Evolutionary conservation across 1,140 invertebrate genomes (phyloP).

Genomic region (Penaeus japonicus): DNA sequence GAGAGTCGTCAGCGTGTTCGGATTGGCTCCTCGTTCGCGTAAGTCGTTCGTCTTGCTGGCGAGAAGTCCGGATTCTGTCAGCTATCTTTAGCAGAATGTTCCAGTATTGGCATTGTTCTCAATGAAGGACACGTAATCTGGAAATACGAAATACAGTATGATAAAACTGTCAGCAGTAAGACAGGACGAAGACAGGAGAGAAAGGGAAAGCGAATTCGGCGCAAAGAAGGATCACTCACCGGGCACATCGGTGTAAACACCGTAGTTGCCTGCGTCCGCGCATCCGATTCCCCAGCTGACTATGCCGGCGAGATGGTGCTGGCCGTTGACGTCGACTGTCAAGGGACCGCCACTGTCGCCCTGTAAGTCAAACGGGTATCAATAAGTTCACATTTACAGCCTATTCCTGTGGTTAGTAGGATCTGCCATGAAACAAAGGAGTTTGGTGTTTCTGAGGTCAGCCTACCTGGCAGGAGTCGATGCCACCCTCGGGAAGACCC

Average conservation of each 20-base stretch:
- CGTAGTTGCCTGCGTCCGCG: constrained; percentile 63
- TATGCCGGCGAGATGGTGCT: constrained; percentile 64
- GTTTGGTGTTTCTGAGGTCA: not conserved
- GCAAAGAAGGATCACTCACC: constrained; percentile 49
- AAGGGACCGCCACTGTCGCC: constrained; percentile 75
- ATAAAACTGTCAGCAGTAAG: no score
- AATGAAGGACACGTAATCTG: no score
- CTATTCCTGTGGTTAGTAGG: not conserved
- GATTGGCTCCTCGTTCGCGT: no score
- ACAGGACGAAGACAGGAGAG: no score
- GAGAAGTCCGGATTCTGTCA: no score
- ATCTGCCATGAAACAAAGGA: not conserved
- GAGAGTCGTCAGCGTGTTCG: no score
- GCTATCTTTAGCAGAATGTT: no score
- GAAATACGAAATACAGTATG: no score
- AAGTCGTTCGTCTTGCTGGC: no score
- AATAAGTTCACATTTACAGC: not conserved
- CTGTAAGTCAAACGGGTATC: constrained; percentile 35
- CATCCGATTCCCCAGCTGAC: constrained; percentile 65
- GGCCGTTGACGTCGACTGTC: constrained; percentile 63
- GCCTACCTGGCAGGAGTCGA: constrained; percentile 27
- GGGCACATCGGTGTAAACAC: constrained; percentile 64
- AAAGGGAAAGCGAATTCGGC: no score
- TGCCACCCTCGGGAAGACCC: not conserved
- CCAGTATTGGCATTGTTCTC: no score